A percentile compares a stretch with the other conserved stretches of the same genome.
phyloP scores from a whole-genome alignment of 2,797 vertebrate species.

The Phaenicophaeus curvirostris region DNA sequence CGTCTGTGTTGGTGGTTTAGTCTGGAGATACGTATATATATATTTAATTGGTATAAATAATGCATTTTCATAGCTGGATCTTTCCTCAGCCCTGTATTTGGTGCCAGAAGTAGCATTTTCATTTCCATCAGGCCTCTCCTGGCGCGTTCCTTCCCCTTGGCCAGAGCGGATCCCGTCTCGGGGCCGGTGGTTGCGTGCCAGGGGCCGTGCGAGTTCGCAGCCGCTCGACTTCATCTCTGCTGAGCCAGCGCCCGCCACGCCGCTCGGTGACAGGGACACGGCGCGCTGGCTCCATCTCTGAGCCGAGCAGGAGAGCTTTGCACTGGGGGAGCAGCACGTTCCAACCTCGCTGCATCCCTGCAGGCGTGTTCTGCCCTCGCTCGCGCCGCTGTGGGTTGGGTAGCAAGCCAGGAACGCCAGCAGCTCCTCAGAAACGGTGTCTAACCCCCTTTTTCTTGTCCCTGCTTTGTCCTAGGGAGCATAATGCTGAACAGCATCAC shows the following conservation, averaged over 20 bases:
- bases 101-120: not conserved
- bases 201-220: not conserved
- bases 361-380: fast-evolving
- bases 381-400: fast-evolving
- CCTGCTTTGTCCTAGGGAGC: slow-evolving; percentile 55
- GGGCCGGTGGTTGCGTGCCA: fast-evolving
- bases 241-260: fast-evolving
- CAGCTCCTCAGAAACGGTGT: not conserved
- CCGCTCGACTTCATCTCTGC: not conserved
- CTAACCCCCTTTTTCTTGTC: not conserved
- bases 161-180: not conserved
- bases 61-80: not conserved
- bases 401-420: not conserved
- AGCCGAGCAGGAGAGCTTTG: not conserved
- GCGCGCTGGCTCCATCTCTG: no score
- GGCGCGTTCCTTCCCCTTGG: fast-evolving
- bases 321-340: not conserved
- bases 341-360: not conserved
- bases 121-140: not conserved
- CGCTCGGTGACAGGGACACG: not conserved
- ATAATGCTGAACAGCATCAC: slow-evolving; percentile 93
- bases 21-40: not conserved
- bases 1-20: not conserved
- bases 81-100: not conserved
- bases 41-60: not conserved